Evolutionary conservation across 2,888 invertebrate species (phyloP), one percentile per base, ranked within the genome.

Genomic region (Thymelicus sylvestris): DNA sequence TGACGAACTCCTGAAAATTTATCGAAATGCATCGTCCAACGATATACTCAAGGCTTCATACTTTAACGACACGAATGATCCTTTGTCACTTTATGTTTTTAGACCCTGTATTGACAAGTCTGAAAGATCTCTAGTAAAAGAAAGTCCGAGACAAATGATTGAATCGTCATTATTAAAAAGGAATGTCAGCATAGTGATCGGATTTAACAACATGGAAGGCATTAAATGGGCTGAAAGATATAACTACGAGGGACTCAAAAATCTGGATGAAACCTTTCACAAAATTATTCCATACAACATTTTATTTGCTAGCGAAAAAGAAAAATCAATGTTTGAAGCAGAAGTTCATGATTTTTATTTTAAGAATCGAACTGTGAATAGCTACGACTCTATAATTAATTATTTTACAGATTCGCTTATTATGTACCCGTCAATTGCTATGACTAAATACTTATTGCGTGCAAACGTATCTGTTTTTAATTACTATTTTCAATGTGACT

Each of bases 171-270:
- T 72, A 15, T 44, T 67, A 13, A 67, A 74, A 64, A 63, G 75
- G n/a, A 55, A 74, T 52, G 44, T 74, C 39, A 68, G 74, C n/a
- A 69, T 82, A 10, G 81, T 86, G n/a, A 77, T 81, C 13, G 86
- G 86, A 2, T 83, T 79, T 66, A 84, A 82, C 74, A 73, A 81
- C 67, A 81, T 75, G 74, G 86, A 86, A 77, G 86, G 85, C 0
- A 81, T 85, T 31, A 73, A 71, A 65, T 82, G 81, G 76, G 80
- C 82, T 7, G 71, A 73, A 15, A 57, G 74, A 67, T 83, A 78
- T 63, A 73, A 79, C 73, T 41, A 41, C 6, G 70, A 74, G 59
- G 80, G 79, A 4, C 65, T 78, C 4, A 50, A 73, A 24, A 52
- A 68, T 19, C 59, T 84, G 1, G 74, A 76, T 44, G 61, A 70